These are phyloP conservation scores for Sebastes schlegelii DNA, from an alignment of 2,113 vertebrate species.

Conservation along the genomic window DNA sequence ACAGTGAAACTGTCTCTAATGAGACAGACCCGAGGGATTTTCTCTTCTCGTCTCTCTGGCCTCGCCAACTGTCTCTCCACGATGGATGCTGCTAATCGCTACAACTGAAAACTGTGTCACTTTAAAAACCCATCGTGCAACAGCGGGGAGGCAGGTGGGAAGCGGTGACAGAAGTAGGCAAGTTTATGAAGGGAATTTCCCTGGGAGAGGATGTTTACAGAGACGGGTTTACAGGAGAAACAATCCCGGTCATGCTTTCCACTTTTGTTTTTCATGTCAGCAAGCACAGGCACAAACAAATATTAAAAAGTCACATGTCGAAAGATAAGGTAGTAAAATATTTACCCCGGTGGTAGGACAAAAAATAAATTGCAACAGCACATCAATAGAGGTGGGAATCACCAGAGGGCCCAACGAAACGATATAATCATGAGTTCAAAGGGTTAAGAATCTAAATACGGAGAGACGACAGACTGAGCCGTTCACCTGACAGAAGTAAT, in stretches of 20 bases:
- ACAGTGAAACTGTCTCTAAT: conserved; percentile 69
- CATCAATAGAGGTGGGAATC: too few relatives aligned
- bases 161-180: neutral
- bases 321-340: neutral
- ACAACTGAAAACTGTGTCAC: conserved; percentile 35
- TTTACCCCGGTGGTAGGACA: too few relatives aligned
- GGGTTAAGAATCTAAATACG: neutral
- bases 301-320: too few relatives aligned
- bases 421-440: neutral
- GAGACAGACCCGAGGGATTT: conserved; percentile 54
- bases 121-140: neutral
- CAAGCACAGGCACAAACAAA: neutral
- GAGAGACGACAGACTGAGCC: neutral
- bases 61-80: conserved; percentile 29
- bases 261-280: neutral
- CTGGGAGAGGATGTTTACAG: neutral
- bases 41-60: conserved; percentile 26
- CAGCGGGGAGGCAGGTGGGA: conserved; percentile 11
- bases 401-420: too few relatives aligned
- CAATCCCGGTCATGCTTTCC: neutral
- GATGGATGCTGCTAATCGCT: conserved; percentile 27
- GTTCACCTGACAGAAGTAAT: conserved; percentile 4
- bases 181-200: conserved; percentile 24
- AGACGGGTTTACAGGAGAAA: neutral
- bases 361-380: too few relatives aligned